A percentile compares a stretch with the other conserved stretches of the same genome.
Conservation (phyloP, 1,140 invertebrate genomes). For the Lepidurus packardi region DNA sequence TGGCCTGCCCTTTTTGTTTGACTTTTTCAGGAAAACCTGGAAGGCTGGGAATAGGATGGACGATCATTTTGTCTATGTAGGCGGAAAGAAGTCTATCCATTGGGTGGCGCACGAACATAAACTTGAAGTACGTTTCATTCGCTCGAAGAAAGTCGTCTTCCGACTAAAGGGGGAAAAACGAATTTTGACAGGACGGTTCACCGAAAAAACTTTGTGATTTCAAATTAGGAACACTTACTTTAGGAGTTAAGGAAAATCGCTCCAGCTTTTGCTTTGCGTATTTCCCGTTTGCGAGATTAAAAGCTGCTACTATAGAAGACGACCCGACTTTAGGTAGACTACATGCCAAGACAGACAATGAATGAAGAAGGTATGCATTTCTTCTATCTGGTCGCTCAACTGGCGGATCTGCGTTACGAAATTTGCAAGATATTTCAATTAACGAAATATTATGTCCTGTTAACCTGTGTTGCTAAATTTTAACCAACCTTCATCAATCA, state of each 20-base stretch:
- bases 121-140: slow-evolving; percentile 41
- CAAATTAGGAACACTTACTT: neutral
- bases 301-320: too few species aligned
- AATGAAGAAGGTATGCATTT: too few species aligned
- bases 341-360: too few species aligned
- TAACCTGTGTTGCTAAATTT: too few species aligned
- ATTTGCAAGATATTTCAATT: too few species aligned
- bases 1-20: slow-evolving; percentile 32
- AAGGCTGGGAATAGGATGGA: neutral
- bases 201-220: too few species aligned
- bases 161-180: slow-evolving; percentile 32
- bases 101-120: slow-evolving; percentile 43
- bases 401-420: too few species aligned
- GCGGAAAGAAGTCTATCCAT: slow-evolving; percentile 42
- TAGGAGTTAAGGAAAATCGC: neutral
- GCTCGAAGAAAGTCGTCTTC: slow-evolving; percentile 38
- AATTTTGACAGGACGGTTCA: neutral
- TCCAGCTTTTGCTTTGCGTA: accelerated
- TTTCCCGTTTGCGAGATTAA: too few species aligned
- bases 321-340: too few species aligned
- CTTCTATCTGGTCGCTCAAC: too few species aligned
- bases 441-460: too few species aligned
- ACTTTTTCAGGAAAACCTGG: slow-evolving; percentile 27
- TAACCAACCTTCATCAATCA: too few species aligned
- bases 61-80: slow-evolving; percentile 41